Percentiles rank a stretch among this genome's conserved stretches.
These are phyloP conservation scores for Sarcophaga subvicina DNA, from an alignment of 2,888 invertebrate genomes.

Conservation along the genomic window DNA sequence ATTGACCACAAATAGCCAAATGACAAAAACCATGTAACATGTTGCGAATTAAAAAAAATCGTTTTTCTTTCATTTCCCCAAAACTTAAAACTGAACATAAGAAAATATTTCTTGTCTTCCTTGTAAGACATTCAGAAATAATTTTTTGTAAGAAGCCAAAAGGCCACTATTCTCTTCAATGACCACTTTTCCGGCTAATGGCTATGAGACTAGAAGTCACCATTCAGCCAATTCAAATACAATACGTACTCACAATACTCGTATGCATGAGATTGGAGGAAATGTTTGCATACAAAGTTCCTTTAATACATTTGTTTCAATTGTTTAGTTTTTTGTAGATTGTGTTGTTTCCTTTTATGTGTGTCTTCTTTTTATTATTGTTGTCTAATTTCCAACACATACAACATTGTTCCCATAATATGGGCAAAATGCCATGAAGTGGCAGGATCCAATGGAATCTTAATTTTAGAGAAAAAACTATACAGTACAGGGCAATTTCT, in stretches of 20 bases:
- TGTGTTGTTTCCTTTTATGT: background rate
- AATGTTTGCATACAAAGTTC: slow-evolving; percentile 1
- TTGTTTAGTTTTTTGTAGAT: background rate
- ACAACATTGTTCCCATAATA: slow-evolving; percentile 42
- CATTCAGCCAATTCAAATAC: background rate
- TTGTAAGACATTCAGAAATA: too few relatives aligned
- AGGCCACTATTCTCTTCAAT: too few relatives aligned
- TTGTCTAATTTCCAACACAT: slow-evolving; percentile 21
- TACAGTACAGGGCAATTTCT: too few relatives aligned
- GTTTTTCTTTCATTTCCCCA: background rate
- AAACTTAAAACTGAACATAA: background rate
- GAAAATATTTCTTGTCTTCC: background rate
- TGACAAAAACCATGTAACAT: background rate
- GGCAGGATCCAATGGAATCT: background rate
- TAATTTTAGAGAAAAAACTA: background rate
- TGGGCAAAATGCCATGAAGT: slow-evolving; percentile 59
- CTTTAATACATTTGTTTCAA: slow-evolving; percentile 2
- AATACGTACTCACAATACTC: background rate
- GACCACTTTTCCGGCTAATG: too few relatives aligned
- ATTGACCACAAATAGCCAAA: slow-evolving; percentile 15
- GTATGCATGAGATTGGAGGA: background rate
- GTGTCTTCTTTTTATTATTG: background rate
- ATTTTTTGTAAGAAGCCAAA: too few relatives aligned
- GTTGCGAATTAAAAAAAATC: background rate
- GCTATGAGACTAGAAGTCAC: too few relatives aligned